phyloP scores from a whole-genome alignment of 2,888 invertebrate species.

The Habrosyne pyritoides region DNA sequence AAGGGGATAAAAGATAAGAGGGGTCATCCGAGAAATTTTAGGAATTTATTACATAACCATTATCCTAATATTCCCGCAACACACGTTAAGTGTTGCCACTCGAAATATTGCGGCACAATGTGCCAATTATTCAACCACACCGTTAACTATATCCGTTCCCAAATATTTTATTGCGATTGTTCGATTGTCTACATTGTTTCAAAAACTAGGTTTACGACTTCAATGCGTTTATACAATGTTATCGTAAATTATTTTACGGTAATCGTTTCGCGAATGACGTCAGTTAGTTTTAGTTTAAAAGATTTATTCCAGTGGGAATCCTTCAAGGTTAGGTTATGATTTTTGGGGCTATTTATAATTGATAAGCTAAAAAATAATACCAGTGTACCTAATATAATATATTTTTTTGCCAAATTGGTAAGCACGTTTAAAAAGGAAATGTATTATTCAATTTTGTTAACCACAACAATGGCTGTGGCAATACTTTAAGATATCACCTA shows the following conservation, averaged over 20 bases:
- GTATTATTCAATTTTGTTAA: too few species aligned
- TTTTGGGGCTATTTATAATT: too few species aligned
- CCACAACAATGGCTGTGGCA: too few species aligned
- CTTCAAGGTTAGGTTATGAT: background rate
- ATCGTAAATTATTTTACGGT: background rate
- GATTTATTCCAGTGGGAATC: background rate
- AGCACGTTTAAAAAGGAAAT: too few species aligned
- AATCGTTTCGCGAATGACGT: background rate
- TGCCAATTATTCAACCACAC: conserved; percentile 1
- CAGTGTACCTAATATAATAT: too few species aligned
- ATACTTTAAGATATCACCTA: too few species aligned
- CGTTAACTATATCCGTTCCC: conserved; percentile 23
- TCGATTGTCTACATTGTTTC: conserved; percentile 28
- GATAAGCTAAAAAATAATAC: too few species aligned
- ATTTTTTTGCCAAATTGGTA: too few species aligned
- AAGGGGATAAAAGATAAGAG: too few species aligned
- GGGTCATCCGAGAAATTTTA: too few species aligned
- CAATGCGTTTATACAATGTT: background rate
- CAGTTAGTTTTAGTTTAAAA: background rate
- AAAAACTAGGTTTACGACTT: conserved; percentile 25
- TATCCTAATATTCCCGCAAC: background rate
- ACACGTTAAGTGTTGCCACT: background rate
- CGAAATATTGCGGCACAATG: background rate
- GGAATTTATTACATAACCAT: background rate
- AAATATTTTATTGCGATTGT: conserved; percentile 25